Evolutionary conservation across 2,888 invertebrate species (phyloP).

Genomic region (Myopa tessellatipennis): DNA sequence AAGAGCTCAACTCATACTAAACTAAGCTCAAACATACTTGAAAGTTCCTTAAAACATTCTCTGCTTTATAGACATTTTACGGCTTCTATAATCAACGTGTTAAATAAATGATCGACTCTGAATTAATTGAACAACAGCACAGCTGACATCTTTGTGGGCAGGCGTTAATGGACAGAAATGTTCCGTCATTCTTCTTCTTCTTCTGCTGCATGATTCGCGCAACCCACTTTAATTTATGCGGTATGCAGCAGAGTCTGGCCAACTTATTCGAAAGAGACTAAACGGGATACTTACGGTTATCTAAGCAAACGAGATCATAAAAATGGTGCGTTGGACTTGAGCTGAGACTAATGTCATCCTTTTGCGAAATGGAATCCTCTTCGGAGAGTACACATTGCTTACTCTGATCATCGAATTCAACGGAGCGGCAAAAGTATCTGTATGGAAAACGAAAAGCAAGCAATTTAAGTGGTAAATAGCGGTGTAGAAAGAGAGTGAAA

Average conservation of each 20-base stretch:
- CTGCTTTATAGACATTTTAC: not conserved
- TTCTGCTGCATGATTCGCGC: not conserved
- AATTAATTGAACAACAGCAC: not conserved
- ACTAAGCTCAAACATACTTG: too few relatives aligned
- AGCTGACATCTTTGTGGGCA: not conserved
- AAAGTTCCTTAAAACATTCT: too few relatives aligned
- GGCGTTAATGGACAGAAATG: constrained; percentile 16
- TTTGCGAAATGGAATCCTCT: constrained; percentile 90
- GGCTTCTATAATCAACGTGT: not conserved
- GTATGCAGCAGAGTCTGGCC: too few relatives aligned
- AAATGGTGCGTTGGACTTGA: constrained; percentile 88
- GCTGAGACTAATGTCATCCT: constrained; percentile 87
- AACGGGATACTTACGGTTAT: constrained; percentile 79
- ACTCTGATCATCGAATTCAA: constrained; percentile 89
- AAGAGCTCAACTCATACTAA: too few relatives aligned
- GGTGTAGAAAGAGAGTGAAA: not conserved
- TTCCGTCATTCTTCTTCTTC: not conserved
- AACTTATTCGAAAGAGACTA: not conserved
- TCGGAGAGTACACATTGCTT: constrained; percentile 89
- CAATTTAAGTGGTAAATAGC: not conserved
- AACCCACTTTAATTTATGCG: not conserved
- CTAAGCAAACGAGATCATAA: constrained; percentile 88
- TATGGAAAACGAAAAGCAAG: constrained; percentile 44
- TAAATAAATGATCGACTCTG: not conserved
- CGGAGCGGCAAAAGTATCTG: constrained; percentile 87